Evolutionary conservation across 2,113 vertebrate genomes (phyloP).

Genomic region (Daubentonia madagascariensis): DNA sequence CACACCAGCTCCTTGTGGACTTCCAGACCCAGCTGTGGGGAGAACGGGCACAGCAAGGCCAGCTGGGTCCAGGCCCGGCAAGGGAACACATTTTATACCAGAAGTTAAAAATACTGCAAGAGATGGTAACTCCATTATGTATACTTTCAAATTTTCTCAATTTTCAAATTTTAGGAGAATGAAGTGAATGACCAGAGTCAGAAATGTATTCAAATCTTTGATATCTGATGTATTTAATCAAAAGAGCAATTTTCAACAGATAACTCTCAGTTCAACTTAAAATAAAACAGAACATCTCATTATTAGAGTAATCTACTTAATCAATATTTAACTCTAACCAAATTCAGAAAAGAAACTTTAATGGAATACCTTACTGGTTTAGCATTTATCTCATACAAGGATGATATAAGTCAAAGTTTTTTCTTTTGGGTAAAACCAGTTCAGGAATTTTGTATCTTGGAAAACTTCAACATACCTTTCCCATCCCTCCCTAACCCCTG

Average conservation of each 20-base stretch:
- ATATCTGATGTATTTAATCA: background rate
- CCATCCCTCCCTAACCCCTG: background rate
- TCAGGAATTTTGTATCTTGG: background rate
- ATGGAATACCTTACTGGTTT: background rate
- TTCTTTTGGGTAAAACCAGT: background rate
- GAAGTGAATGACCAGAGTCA: background rate
- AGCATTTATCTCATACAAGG: background rate
- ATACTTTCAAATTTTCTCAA: background rate
- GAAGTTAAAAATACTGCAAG: background rate
- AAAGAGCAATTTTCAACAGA: background rate
- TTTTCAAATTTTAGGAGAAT: background rate
- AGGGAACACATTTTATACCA: background rate
- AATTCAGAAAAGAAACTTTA: background rate
- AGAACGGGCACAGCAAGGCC: background rate
- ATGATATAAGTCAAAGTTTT: background rate
- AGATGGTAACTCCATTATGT: background rate
- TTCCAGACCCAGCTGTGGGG: background rate
- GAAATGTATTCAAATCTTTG: background rate
- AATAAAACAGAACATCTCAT: background rate
- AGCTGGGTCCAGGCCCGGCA: background rate
- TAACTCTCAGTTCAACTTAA: background rate
- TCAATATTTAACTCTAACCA: background rate
- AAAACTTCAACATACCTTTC: background rate
- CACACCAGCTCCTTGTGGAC: background rate
- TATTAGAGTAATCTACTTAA: background rate